These are phyloP conservation scores for Hestina assimilis DNA, from an alignment of 1,140 invertebrate genomes.

Conservation along the genomic window DNA sequence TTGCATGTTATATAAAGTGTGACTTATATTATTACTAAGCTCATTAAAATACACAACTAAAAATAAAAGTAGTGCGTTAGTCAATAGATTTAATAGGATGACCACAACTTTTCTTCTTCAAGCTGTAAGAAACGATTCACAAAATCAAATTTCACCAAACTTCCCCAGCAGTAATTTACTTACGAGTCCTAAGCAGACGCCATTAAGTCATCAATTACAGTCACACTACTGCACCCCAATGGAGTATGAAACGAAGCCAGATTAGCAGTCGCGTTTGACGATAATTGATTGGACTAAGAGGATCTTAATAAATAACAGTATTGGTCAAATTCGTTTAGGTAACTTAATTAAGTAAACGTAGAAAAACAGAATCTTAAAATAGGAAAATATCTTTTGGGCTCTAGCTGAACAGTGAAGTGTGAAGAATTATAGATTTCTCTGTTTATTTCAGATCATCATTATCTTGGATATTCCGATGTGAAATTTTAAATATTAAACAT, in stretches of 20 bases:
- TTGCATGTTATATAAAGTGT: too few relatives aligned
- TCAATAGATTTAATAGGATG: not conserved
- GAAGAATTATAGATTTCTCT: too few relatives aligned
- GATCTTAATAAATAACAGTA: not conserved
- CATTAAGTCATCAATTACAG: constrained; percentile 5
- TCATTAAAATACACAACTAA: too few relatives aligned
- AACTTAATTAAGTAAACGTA: not conserved
- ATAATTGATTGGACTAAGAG: constrained; percentile 10
- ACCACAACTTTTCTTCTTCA: too few relatives aligned
- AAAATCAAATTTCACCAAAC: not conserved
- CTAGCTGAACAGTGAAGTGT: too few relatives aligned
- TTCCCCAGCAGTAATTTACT: not conserved
- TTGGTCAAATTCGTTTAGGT: not conserved
- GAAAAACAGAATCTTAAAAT: too few relatives aligned
- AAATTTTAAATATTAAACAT: too few relatives aligned
- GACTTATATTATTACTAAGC: too few relatives aligned
- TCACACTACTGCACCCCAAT: constrained; percentile 7
- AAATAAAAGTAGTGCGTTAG: too few relatives aligned
- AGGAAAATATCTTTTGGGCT: too few relatives aligned
- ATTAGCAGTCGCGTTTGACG: constrained; percentile 15
- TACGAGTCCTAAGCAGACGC: constrained; percentile 7
- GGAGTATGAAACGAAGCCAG: constrained; percentile 5
- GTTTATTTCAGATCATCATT: too few relatives aligned
- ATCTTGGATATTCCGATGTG: too few relatives aligned
- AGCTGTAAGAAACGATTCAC: not conserved